Evolutionary conservation across 2,888 invertebrate genomes (phyloP).

Genomic region (Drosophila barbarae): DNA sequence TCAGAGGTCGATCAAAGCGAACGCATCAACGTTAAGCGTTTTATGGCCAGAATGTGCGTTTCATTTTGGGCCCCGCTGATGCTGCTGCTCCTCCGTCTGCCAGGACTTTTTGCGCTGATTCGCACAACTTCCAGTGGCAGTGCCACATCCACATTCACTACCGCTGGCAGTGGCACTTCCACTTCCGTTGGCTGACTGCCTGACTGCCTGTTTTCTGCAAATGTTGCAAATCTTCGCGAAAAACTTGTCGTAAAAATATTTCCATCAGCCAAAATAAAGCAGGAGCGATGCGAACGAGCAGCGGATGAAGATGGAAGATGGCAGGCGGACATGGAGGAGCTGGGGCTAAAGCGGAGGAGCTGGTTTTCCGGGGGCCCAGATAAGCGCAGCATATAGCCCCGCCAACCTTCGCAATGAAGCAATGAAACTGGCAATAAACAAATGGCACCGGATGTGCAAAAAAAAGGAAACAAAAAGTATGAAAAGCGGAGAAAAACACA

Average conservation of each 20-base stretch:
- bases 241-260: constrained; percentile 75
- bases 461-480: constrained; percentile 37
- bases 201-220: constrained; percentile 56
- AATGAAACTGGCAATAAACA: constrained; percentile 73
- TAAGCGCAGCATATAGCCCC: constrained; percentile 28
- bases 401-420: constrained; percentile 57
- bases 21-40: constrained; percentile 63
- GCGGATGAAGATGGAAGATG: constrained; percentile 38
- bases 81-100: constrained; percentile 9
- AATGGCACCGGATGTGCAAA: constrained; percentile 67
- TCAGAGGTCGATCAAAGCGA: constrained; percentile 22
- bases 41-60: constrained; percentile 69
- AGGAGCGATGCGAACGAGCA: constrained; percentile 22
- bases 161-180: constrained; percentile 35
- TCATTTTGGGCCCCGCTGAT: constrained; percentile 47
- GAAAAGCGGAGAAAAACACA: constrained; percentile 13
- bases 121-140: constrained; percentile 49
- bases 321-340: constrained; percentile 6
- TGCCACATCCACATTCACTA: constrained; percentile 34
- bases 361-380: constrained; percentile 20
- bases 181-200: constrained; percentile 30
- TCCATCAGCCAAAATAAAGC: constrained; percentile 60
- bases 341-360: constrained; percentile 1
- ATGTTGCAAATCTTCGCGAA: constrained; percentile 73
- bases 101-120: constrained; percentile 60